These are phyloP conservation scores for Chloroceryle inda DNA, from an alignment of 2,797 vertebrate genomes.

Conservation along the genomic window DNA sequence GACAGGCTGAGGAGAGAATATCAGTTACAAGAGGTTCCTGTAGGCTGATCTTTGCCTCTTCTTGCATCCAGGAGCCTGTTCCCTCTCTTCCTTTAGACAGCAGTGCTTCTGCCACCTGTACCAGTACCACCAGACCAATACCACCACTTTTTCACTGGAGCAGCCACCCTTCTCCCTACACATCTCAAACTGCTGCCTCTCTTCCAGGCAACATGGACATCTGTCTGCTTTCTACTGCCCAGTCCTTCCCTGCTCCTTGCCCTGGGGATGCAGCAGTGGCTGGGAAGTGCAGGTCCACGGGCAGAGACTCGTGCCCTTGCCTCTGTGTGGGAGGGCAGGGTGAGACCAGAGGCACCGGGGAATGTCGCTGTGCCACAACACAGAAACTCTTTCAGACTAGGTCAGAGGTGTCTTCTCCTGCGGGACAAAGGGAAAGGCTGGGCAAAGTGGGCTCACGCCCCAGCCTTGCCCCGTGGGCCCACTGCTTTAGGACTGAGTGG, in stretches of 20 bases:
- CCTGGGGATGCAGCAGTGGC: neutral
- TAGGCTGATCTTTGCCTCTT: neutral
- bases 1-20: neutral
- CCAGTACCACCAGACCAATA: neutral
- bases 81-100: neutral
- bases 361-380: neutral
- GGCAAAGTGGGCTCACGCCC: neutral
- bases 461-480: neutral
- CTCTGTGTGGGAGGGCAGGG: neutral
- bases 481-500: constrained; percentile 16
- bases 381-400: neutral
- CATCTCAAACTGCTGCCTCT: neutral
- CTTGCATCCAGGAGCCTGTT: neutral
- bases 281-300: neutral
- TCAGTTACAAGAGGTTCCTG: accelerated
- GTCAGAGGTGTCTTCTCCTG: neutral
- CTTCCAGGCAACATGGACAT: neutral
- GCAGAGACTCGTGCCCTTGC: neutral
- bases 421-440: constrained; percentile 13
- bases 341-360: neutral
- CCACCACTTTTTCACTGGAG: neutral
- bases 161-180: neutral
- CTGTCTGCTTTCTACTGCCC: neutral
- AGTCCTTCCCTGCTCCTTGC: neutral
- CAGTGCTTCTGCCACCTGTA: neutral